Percentiles rank a stretch among this genome's conserved stretches.
Evolutionary conservation across 2,797 vertebrate species (phyloP).

Genomic region (Enteromius unitaeniatus): DNA sequence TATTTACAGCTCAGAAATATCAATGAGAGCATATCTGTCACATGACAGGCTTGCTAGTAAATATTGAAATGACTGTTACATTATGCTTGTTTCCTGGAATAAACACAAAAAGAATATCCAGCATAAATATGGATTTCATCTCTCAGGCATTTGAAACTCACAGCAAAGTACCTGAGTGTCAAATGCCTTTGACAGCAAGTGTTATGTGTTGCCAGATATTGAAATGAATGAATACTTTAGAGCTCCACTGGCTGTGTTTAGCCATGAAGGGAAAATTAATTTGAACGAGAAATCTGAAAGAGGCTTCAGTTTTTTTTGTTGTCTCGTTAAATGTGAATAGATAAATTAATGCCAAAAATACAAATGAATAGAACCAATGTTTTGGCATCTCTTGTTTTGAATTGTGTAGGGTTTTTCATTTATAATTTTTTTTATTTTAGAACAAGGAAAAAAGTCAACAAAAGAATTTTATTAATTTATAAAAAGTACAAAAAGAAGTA

Average conservation of each 20-base stretch:
- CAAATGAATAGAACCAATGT: not conserved
- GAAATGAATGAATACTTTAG: conserved; percentile 58
- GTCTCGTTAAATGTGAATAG: conserved; percentile 19
- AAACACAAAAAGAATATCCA: conserved; percentile 47
- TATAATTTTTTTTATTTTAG: not conserved
- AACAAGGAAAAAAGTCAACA: not conserved
- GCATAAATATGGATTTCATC: conserved; percentile 60
- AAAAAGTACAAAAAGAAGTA: not conserved
- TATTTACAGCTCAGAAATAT: conserved; percentile 24
- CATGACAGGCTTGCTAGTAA: conserved; percentile 39
- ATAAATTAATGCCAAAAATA: not conserved
- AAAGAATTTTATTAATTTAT: not conserved
- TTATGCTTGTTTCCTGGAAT: conserved; percentile 49
- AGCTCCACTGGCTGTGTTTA: conserved; percentile 45
- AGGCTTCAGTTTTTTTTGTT: conserved; percentile 22
- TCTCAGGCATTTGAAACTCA: conserved; percentile 54
- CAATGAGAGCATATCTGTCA: conserved; percentile 27
- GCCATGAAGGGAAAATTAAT: conserved; percentile 55
- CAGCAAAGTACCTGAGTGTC: conserved; percentile 55
- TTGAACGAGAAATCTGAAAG: conserved; percentile 34
- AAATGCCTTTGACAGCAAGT: conserved; percentile 48
- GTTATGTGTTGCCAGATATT: conserved; percentile 57
- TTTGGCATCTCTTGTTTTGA: conserved; percentile 9
- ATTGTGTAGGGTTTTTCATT: not conserved
- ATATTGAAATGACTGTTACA: conserved; percentile 49